Base-by-base conservation (phyloP, 2,888 invertebrate genomes). In the Eupithecia subumbrata region DNA sequence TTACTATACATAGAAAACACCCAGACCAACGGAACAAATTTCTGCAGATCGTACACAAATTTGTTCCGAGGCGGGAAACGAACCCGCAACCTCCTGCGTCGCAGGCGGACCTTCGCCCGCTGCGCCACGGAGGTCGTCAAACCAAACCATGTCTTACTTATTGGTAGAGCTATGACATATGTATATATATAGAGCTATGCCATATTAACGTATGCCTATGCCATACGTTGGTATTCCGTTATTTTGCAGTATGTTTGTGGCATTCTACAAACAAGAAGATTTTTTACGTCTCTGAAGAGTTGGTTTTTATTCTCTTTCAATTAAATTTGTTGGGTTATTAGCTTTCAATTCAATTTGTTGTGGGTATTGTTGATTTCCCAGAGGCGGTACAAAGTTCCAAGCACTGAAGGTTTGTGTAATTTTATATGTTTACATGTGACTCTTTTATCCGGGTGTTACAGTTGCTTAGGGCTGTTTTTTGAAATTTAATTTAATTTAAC, bases 291-390 rank as follows among this genome's bases (percentile, higher is more conserved):
- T 52, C 52, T 52, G 7, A 64, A 18, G 25, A 5, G 37, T 34
- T n/a, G n/a, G 18, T 18, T 34, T 67, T 67, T 67, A 40, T 67
- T 67, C 3, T 67, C 37, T 43, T 68, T 45, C 68, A 22, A 67
- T 67, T 67, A 34, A 80, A 80, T 77, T 72, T 75, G 78, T 72
- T 78, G 73, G 72, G 78, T 83, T 79, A 85, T 83, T 45, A 25
- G 22, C 14, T 67, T 40, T 22, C 68, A 68, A 67, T 40, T 56
- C 73, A 48, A 63, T 85, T 86, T 72, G 75, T 77, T 75, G 77
- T 76, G 75, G 82, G 82, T 79, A 80, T 81, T 79, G 75, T 78
- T 84, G 82, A 85, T 86, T 86, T 86, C 86, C 86, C 83, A 30
- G 30, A 82, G 81, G 84, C 72, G 78, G 70, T 45, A 75, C 75